phyloP scores from a whole-genome alignment of 2,797 vertebrate genomes.

The Trachops cirrhosus region DNA sequence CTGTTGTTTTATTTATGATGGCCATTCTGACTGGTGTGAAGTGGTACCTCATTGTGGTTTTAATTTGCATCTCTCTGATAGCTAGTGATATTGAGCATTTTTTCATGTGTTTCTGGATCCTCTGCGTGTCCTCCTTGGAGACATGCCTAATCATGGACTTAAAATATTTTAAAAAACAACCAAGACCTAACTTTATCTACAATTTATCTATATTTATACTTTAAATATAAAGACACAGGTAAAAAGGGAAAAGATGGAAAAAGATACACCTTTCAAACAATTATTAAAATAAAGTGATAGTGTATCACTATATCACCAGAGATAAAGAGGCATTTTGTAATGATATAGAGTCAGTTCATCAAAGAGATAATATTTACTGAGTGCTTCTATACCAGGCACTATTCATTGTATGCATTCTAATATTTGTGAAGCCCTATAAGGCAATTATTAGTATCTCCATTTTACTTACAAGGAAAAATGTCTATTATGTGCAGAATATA shows the following conservation, averaged over 20 bases:
- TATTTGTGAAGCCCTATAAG: neutral
- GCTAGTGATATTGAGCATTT: no score
- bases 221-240: constrained; percentile 13
- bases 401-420: neutral
- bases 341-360: neutral
- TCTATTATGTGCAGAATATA: neutral
- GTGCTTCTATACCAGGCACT: neutral
- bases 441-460: neutral
- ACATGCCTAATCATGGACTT: no score
- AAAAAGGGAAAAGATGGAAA: neutral
- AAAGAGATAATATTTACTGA: constrained; percentile 10
- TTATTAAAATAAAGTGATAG: constrained; percentile 3
- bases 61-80: no score
- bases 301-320: neutral
- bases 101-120: no score
- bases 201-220: neutral
- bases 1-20: no score
- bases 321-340: constrained; percentile 32
- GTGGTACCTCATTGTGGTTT: no score
- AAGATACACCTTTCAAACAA: neutral
- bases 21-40: no score
- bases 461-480: neutral
- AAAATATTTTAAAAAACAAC: neutral
- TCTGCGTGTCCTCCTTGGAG: no score
- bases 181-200: neutral